These are phyloP conservation scores for Drosophila vallismaia DNA, from an alignment of 2,888 invertebrate species.

Conservation along the genomic window DNA sequence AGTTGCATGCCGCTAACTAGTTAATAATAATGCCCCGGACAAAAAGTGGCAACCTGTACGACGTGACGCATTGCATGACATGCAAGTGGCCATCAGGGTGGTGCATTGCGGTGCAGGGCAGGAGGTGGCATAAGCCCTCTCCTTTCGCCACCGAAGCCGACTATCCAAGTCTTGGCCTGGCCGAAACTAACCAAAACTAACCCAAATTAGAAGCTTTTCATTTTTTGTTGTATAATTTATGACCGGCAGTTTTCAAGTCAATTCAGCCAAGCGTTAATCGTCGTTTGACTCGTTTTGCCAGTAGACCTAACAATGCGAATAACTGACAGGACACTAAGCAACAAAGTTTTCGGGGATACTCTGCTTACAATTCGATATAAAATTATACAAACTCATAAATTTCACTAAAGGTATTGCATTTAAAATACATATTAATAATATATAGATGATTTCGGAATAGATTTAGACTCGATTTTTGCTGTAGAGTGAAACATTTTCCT, in stretches of 20 bases:
- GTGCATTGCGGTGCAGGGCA: constrained; percentile 7
- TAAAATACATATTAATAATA: no score
- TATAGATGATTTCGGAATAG: no score
- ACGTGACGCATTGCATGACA: constrained; percentile 68
- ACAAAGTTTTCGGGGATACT: no score
- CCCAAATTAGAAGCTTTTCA: constrained; percentile 60
- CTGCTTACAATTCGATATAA: no score
- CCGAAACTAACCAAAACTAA: constrained; percentile 37
- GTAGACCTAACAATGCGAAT: constrained; percentile 60
- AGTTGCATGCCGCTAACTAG: constrained; percentile 75
- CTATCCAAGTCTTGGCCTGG: constrained; percentile 16
- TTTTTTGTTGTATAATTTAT: constrained; percentile 71
- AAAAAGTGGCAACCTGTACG: constrained; percentile 59
- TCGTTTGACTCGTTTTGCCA: constrained; percentile 74
- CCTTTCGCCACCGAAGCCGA: constrained; percentile 22
- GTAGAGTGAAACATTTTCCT: constrained; percentile 11
- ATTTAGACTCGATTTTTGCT: neutral
- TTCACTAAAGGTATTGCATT: no score
- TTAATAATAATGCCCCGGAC: constrained; percentile 66
- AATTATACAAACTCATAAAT: no score
- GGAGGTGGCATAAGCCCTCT: neutral
- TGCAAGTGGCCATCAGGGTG: constrained; percentile 38
- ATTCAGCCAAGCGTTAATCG: constrained; percentile 79
- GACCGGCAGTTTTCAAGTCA: constrained; percentile 77
- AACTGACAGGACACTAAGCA: constrained; percentile 39